Evolutionary conservation across 2,113 vertebrate species (phyloP).

Genomic region (Sinosuthora webbiana): DNA sequence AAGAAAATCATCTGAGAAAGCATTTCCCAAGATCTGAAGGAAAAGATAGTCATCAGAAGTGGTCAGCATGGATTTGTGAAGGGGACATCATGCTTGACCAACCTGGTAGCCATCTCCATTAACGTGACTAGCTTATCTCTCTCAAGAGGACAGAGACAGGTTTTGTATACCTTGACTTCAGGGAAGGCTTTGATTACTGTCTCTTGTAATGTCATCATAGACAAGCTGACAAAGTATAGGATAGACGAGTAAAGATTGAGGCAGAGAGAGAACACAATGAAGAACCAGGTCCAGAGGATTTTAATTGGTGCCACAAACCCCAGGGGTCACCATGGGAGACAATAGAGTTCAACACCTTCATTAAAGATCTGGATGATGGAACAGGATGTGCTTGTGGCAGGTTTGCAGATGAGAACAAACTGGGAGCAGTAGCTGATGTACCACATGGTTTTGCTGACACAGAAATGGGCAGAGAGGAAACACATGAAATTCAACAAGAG

Average conservation of each 20-base stretch:
- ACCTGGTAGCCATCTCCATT: neutral
- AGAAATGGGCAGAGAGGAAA: neutral
- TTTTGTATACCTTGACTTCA: neutral
- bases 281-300: neutral
- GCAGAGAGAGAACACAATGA: neutral
- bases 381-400: neutral
- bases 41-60: neutral
- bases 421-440: neutral
- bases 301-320: neutral
- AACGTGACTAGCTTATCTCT: neutral
- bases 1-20: neutral
- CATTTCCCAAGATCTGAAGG: neutral
- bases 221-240: neutral
- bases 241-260: neutral
- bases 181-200: neutral
- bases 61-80: neutral
- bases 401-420: neutral
- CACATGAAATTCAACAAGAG: neutral
- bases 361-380: neutral
- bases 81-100: neutral
- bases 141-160: neutral
- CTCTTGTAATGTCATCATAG: neutral
- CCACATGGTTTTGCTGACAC: neutral
- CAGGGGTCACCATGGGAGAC: neutral
- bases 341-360: neutral